Percentiles rank a stretch among this genome's conserved stretches.
phyloP scores from a whole-genome alignment of 2,797 vertebrate species.

The Coendou prehensilis region DNA sequence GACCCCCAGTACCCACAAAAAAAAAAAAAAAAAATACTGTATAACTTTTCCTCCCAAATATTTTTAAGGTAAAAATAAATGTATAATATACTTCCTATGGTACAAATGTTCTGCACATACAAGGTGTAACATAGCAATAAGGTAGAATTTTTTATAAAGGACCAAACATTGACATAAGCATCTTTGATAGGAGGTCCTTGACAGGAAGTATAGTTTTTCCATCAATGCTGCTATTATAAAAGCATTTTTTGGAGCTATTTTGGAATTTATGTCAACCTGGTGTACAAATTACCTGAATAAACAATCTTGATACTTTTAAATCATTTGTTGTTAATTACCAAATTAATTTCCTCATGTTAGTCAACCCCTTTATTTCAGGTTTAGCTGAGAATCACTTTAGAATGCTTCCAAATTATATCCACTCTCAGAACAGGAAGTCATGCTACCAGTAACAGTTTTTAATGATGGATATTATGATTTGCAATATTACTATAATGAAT shows the following conservation, averaged over 20 bases:
- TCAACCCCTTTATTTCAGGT: neutral
- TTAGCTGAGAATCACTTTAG: conserved; percentile 3
- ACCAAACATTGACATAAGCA: neutral
- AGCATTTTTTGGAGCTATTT: conserved; percentile 26
- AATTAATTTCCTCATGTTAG: neutral
- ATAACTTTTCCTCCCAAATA: neutral
- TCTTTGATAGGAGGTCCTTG: neutral
- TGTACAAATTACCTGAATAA: neutral
- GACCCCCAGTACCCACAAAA: too few relatives aligned
- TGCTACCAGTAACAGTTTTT: neutral
- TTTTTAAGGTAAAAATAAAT: neutral
- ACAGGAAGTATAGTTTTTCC: neutral
- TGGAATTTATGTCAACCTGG: neutral
- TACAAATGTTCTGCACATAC: neutral
- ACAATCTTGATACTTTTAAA: neutral
- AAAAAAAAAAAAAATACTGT: neutral
- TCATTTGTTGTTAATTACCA: conserved; percentile 8
- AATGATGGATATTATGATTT: conserved; percentile 1
- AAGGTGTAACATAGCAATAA: neutral
- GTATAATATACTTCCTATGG: neutral
- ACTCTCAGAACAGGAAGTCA: neutral
- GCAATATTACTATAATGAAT: neutral
- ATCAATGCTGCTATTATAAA: conserved; percentile 8
- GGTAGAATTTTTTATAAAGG: neutral
- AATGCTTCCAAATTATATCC: conserved; percentile 5